Evolutionary conservation across 2,113 vertebrate genomes (phyloP).

Genomic region (Saguinus imperator): DNA sequence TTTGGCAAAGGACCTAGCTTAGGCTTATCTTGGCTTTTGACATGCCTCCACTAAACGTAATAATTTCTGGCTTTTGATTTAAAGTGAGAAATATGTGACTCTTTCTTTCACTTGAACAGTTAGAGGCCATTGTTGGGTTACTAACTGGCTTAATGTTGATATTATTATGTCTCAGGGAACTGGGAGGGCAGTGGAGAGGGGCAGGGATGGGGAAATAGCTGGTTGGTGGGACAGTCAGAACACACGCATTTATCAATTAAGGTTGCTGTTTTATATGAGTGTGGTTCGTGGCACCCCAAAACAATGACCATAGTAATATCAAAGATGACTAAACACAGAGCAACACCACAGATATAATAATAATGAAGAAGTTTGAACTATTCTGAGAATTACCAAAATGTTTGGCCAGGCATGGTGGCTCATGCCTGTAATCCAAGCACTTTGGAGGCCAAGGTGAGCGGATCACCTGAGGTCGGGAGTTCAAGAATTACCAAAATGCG

Average conservation of each 20-base stretch:
- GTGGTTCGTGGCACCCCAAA: neutral
- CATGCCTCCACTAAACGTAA: neutral
- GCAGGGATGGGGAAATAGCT: neutral
- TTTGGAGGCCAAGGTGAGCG: too few relatives aligned
- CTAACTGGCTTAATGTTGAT: neutral
- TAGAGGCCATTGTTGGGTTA: neutral
- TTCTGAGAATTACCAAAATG: neutral
- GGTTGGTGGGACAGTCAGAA: neutral
- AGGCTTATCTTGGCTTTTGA: neutral
- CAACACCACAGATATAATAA: neutral
- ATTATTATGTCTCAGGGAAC: neutral
- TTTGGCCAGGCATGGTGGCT: too few relatives aligned
- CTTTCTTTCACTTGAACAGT: neutral
- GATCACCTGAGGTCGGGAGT: too few relatives aligned
- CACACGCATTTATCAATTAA: neutral
- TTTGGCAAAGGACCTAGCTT: neutral
- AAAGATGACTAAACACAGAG: neutral
- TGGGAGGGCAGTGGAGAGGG: neutral
- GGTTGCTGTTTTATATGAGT: neutral
- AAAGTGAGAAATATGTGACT: neutral
- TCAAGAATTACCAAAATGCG: neutral
- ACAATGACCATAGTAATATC: neutral
- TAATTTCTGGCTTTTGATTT: neutral
- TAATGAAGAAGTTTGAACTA: neutral
- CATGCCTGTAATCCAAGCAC: too few relatives aligned